Percentiles rank a stretch among this genome's conserved stretches.
Conservation (phyloP, 2,797 vertebrate genomes). For the Ateles fusciceps region DNA sequence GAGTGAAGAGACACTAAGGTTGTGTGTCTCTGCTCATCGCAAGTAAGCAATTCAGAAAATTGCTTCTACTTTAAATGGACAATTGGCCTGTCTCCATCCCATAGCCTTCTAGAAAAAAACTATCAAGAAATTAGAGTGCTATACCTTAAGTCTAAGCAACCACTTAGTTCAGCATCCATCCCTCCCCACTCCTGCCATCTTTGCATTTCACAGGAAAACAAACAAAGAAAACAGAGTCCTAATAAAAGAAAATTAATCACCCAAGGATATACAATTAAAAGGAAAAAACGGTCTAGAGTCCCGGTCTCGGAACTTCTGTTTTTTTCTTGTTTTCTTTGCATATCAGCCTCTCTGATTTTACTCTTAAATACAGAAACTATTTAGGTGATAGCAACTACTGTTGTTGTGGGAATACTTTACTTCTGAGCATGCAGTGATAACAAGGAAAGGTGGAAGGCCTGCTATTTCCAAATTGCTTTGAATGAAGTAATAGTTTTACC, state of each 20-base stretch:
- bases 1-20: not conserved
- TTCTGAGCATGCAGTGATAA: not conserved
- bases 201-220: not conserved
- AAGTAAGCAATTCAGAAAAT: not conserved
- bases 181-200: no score
- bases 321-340: not conserved
- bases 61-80: not conserved
- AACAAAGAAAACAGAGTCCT: not conserved
- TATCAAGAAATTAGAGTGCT: not conserved
- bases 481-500: not conserved
- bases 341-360: not conserved
- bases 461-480: not conserved
- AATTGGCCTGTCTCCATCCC: not conserved
- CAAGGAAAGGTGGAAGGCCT: not conserved
- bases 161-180: not conserved
- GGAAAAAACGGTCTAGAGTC: not conserved
- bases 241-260: not conserved
- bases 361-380: not conserved
- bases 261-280: not conserved
- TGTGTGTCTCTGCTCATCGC: not conserved
- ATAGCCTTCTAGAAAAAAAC: not conserved
- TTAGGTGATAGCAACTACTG: not conserved
- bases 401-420: not conserved
- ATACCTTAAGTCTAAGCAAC: not conserved
- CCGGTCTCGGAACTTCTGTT: not conserved